Evolutionary conservation across 2,113 vertebrate species (phyloP), one percentile per base, ranked within the genome.

Genomic region (Channa argus): DNA sequence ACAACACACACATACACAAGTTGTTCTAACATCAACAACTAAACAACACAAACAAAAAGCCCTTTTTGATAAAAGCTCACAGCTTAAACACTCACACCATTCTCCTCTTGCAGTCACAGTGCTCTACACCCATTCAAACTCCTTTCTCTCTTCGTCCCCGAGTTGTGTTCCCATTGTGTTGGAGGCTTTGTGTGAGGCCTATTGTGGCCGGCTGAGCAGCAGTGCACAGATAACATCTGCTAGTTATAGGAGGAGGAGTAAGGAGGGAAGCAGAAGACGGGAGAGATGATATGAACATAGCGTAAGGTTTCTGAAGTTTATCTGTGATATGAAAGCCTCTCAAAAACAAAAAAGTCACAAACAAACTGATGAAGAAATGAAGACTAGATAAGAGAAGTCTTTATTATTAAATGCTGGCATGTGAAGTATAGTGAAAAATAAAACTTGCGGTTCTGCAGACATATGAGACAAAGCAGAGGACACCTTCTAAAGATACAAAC

Each of bases 141-240:
- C 45, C 36, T 47, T 82, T 79, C 67, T 60, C 54, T 89, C 71
- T 71, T 82, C 72, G 60, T 89, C 75, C 82, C 80, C 8, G 70
- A 83, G 83, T 83, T 78, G 80, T 24, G 24, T 24, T 88, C 82
- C 82, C 24, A 56, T 78, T 79, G 65, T 83, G 80, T 90, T 71
- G 45, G 52, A 73, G 82, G 80, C 90, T 92, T 90, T 88, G 88
- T 88, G 88, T 86, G 71, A 79, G 79, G 79, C 71, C 84, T 62
- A 81, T 91, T 90, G 88, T 86, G 84, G 79, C 79, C 53, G 41
- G 63, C 69, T 73, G 73, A 87, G 82, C 79, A 38, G 82, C 76
- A 69, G 58, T 44, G 80, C 71, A 72, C 65, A 79, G 90, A 89
- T 87, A 89, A 71, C 84, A 89, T 90, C 89, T 85, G 83, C 74